Evolutionary conservation across 2,797 vertebrate species (phyloP).

Genomic region (Danionella dracula): DNA sequence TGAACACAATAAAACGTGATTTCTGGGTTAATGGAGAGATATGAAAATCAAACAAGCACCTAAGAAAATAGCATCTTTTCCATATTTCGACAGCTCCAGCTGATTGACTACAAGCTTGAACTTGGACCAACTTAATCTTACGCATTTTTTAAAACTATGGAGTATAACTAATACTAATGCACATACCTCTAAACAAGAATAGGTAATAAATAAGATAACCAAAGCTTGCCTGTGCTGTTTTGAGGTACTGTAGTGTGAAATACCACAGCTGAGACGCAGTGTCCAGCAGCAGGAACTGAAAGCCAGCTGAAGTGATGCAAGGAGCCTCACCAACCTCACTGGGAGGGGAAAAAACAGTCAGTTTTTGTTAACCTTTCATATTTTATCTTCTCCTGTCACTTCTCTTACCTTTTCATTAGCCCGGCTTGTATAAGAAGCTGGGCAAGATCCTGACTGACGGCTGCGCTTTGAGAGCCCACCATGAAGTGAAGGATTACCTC

Average conservation of each 20-base stretch:
- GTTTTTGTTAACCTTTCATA: not conserved
- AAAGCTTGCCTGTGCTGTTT: slow-evolving; percentile 70
- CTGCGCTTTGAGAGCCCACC: slow-evolving; percentile 87
- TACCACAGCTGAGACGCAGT: slow-evolving; percentile 92
- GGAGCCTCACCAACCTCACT: slow-evolving; percentile 82
- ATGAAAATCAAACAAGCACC: too few relatives aligned
- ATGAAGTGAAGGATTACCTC: slow-evolving; percentile 93
- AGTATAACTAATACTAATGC: too few relatives aligned
- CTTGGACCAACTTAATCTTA: too few relatives aligned
- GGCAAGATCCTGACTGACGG: slow-evolving; percentile 86
- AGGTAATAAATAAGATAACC: too few relatives aligned
- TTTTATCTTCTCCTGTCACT: not conserved
- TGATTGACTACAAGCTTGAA: too few relatives aligned
- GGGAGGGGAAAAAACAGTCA: slow-evolving; percentile 12
- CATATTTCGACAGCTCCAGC: too few relatives aligned
- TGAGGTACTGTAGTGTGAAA: slow-evolving; percentile 90
- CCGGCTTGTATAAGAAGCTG: slow-evolving; percentile 86
- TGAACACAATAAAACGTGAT: too few relatives aligned
- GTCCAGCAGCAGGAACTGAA: slow-evolving; percentile 90
- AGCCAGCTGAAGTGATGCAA: slow-evolving; percentile 89
- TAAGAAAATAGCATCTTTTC: too few relatives aligned
- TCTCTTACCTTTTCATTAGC: slow-evolving; percentile 83
- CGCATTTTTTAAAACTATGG: too few relatives aligned
- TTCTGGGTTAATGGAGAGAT: too few relatives aligned
- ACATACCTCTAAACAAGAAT: too few relatives aligned